Conservation (phyloP, 1,140 invertebrate species). For the Lepidostoma basale region DNA sequence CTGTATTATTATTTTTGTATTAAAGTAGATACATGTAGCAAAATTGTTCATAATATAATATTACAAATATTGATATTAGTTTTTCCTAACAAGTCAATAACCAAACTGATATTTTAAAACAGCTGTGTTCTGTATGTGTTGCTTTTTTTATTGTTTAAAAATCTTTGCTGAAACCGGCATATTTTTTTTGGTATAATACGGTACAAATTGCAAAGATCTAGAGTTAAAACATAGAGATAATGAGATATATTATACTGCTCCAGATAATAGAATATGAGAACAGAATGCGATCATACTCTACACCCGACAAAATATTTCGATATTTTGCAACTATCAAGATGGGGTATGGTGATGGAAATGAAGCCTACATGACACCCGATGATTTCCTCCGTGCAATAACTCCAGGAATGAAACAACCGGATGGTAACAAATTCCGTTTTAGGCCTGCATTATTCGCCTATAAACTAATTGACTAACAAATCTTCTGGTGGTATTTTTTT, state of each 20-base stretch:
- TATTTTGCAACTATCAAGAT: constrained; percentile 98
- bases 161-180: no score
- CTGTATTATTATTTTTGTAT: no score
- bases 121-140: no score
- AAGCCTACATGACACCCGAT: constrained; percentile 97
- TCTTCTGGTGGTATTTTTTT: background rate
- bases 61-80: no score
- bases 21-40: no score
- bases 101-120: no score
- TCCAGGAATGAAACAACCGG: constrained; percentile 95
- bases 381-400: constrained; percentile 97
- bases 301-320: constrained; percentile 98
- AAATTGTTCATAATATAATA: no score
- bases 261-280: constrained; percentile 99
- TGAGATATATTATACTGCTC: constrained; percentile 34
- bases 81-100: no score
- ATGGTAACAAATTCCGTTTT: constrained; percentile 71
- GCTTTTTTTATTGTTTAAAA: no score
- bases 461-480: background rate
- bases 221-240: no score
- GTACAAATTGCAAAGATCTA: no score
- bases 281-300: constrained; percentile 92
- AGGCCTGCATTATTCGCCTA: background rate
- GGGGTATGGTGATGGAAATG: constrained; percentile 70
- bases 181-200: no score